A percentile compares a stretch with the other conserved stretches of the same genome.
These are phyloP conservation scores for Aphaenogaster rudis DNA, from an alignment of 1,140 invertebrate species.

Conservation along the genomic window DNA sequence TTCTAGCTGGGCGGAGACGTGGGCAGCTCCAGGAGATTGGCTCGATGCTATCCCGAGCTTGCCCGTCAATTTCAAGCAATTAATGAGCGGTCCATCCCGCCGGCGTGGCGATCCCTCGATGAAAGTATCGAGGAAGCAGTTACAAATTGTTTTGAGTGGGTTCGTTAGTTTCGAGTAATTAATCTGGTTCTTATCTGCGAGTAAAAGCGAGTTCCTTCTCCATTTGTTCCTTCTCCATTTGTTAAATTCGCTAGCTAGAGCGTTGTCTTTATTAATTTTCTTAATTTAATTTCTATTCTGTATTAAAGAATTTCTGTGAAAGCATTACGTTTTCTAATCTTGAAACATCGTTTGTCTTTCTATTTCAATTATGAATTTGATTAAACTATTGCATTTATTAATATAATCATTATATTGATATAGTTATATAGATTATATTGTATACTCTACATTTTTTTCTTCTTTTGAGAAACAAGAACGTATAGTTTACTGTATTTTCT, in stretches of 20 bases:
- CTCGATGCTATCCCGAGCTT: constrained; percentile 21
- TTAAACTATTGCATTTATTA: background rate
- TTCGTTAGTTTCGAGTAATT: constrained; percentile 64
- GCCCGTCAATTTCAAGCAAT: constrained; percentile 62
- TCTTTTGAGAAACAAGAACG: too few species aligned
- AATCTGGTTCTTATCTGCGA: constrained; percentile 45
- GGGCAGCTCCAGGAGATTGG: constrained; percentile 16
- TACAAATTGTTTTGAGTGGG: constrained; percentile 45
- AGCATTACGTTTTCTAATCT: background rate
- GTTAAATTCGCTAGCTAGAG: background rate
- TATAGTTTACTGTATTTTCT: background rate
- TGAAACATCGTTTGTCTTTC: background rate
- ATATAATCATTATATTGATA: background rate
- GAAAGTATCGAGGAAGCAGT: constrained; percentile 40
- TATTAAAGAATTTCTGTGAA: background rate
- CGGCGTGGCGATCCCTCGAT: background rate
- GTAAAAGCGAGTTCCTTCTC: background rate
- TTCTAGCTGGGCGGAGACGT: constrained; percentile 52
- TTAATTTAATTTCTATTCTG: background rate
- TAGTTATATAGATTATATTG: constrained; percentile 15
- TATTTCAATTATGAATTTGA: background rate
- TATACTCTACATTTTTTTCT: background rate
- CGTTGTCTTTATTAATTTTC: background rate
- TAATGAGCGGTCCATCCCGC: constrained; percentile 43
- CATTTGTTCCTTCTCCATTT: background rate